Conservation (phyloP, 1,140 invertebrate species). For the Danaus plexippus region DNA sequence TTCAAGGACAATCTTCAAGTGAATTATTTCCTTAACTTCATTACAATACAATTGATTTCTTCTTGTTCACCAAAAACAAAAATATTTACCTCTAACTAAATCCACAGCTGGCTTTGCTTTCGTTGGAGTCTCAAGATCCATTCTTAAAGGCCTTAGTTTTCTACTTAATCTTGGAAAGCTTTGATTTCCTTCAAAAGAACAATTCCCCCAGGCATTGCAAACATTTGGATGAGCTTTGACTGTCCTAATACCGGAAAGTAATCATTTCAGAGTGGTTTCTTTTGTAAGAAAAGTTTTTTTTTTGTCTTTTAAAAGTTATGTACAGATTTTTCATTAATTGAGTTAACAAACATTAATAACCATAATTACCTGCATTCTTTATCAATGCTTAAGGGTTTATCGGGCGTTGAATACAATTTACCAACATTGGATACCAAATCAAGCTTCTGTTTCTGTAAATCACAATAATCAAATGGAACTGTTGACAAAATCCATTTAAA, state of each 20-base stretch:
- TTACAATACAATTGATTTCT: background rate
- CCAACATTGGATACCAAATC: slow-evolving; percentile 13
- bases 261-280: too few relatives aligned
- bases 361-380: slow-evolving; percentile 48
- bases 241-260: slow-evolving; percentile 31
- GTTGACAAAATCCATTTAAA: too few relatives aligned
- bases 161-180: slow-evolving; percentile 62
- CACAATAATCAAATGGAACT: slow-evolving; percentile 7
- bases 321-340: too few relatives aligned
- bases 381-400: slow-evolving; percentile 36
- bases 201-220: slow-evolving; percentile 46
- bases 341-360: background rate
- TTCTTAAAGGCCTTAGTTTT: slow-evolving; percentile 43
- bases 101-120: slow-evolving; percentile 61
- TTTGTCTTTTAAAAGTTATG: too few relatives aligned
- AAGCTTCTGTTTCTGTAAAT: slow-evolving; percentile 37
- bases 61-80: slow-evolving; percentile 8
- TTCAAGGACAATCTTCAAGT: background rate
- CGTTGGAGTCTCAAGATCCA: slow-evolving; percentile 58
- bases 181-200: slow-evolving; percentile 66
- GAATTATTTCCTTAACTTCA: background rate
- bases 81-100: slow-evolving; percentile 55
- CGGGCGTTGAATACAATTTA: slow-evolving; percentile 32
- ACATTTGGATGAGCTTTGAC: slow-evolving; percentile 40
- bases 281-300: too few relatives aligned